Base-by-base conservation (phyloP, 2,888 invertebrate species). In the Polymixis flavicincta region DNA sequence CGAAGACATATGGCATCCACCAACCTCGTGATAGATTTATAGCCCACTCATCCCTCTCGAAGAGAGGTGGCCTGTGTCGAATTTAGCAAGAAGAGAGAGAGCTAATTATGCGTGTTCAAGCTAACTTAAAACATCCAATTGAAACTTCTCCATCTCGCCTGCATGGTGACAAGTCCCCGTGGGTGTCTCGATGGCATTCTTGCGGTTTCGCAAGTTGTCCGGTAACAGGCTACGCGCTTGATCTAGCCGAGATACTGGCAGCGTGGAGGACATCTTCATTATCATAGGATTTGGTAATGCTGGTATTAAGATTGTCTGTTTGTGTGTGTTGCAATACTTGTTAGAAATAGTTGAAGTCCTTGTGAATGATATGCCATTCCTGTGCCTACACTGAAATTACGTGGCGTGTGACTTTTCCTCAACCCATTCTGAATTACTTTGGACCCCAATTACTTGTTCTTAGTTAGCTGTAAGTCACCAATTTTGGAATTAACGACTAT, bases 181-280 rank as follows among this genome's bases (percentile, higher is more conserved):
- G 88, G 87, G 87, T 83, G 87, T 85, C 67, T 52, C 76, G 77
- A 80, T 82, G 83, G 67, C 87, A 88, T 88, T 88, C 87, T 83
- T 74, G 83, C 57, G 67, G 79, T 88, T 78, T 88, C 86, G 70
- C 87, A 87, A 86, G 67, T 61, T 66, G 84, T 57, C 74, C 79
- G 69, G 85, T 50, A 80, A 73, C 70, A 9, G 77, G 57, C 74
- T 50, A 59, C 82, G 80, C 65, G 85, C 71, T 79, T 66, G 87
- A 88, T 88, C 77, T 78, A 72, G 32, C 37, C 69, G 57, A 74
- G 87, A 87, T 88, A 88, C 72, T 71, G 71, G 60, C 67, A 64
- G 60, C 73, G 61, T 71, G 71, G 67, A 85, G 83, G 77, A 80
- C 88, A 69, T 88, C 87, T 81, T 83, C 81, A 64, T 66, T 74